Evolutionary conservation across 1,140 invertebrate genomes (phyloP).

Genomic region (Cylas formicarius): DNA sequence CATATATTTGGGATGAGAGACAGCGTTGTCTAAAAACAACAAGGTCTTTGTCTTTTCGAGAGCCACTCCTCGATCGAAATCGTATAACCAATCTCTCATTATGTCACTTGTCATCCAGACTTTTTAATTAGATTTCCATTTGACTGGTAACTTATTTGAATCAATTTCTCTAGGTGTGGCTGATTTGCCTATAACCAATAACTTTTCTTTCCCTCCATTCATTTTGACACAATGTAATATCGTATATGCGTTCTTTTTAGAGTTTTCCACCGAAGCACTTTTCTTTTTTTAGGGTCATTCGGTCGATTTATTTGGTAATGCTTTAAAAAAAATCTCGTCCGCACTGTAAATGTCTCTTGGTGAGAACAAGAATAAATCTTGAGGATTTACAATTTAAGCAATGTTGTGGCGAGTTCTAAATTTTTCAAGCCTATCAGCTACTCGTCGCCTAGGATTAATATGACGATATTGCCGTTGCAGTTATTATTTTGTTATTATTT

Average conservation of each 20-base stretch:
- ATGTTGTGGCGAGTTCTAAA: conserved; percentile 34
- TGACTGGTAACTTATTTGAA: conserved; percentile 14
- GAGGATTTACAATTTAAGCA: conserved; percentile 28
- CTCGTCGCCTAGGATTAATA: too few species aligned
- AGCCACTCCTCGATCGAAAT: conserved; percentile 35
- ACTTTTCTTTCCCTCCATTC: conserved; percentile 13
- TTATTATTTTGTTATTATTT: too few species aligned
- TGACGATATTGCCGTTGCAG: too few species aligned
- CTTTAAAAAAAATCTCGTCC: conserved; percentile 8
- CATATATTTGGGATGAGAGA: conserved; percentile 14
- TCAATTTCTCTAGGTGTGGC: conserved; percentile 13
- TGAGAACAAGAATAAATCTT: conserved; percentile 10
- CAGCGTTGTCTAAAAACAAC: conserved; percentile 17
- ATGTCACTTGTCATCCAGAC: conserved; percentile 24
- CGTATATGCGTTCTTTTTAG: too few species aligned
- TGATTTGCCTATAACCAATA: conserved; percentile 15
- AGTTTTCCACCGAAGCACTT: conserved; percentile 37
- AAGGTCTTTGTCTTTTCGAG: conserved; percentile 40
- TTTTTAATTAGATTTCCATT: conserved; percentile 18
- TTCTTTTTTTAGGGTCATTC: too few species aligned
- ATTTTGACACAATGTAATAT: too few species aligned
- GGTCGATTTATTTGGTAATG: too few species aligned
- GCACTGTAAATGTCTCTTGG: conserved; percentile 6
- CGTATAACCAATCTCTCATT: conserved; percentile 29
- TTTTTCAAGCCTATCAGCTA: conserved; percentile 36